Conservation (phyloP, 2,797 vertebrate genomes). For the Thripadectes ignobilis region DNA sequence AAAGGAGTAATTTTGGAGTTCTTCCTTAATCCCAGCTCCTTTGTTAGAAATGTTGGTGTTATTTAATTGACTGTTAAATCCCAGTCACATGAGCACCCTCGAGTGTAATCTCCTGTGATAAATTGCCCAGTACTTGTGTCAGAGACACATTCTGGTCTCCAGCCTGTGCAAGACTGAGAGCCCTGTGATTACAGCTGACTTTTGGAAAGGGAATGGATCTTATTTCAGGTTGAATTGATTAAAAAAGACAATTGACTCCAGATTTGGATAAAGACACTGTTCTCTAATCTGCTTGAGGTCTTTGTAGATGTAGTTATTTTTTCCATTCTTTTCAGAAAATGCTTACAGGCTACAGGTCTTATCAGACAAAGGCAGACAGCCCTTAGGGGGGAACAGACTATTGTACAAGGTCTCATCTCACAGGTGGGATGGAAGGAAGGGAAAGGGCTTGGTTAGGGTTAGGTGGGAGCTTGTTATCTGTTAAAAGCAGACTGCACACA, state of each 20-base stretch:
- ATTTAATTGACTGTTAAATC: slow-evolving; percentile 64
- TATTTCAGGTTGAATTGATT: not conserved
- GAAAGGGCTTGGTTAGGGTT: not conserved
- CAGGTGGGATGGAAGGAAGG: not conserved
- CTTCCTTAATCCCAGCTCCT: slow-evolving; percentile 35
- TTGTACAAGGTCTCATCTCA: not conserved
- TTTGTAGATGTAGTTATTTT: not conserved
- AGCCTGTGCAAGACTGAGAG: not conserved
- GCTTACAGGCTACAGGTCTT: not conserved
- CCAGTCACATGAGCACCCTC: slow-evolving; percentile 40
- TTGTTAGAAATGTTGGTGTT: slow-evolving; percentile 24
- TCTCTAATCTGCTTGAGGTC: not conserved
- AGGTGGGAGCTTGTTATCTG: not conserved
- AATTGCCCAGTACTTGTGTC: not conserved
- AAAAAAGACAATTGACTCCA: not conserved
- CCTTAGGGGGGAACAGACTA: not conserved
- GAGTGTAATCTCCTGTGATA: slow-evolving; percentile 47
- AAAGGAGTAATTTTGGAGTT: slow-evolving; percentile 26
- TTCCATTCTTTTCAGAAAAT: not conserved
- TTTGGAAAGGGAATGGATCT: not conserved
- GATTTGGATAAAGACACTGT: not conserved
- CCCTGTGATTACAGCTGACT: not conserved
- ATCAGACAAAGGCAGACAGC: not conserved
- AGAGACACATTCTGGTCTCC: not conserved
- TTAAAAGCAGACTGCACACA: not conserved